Percentiles rank a stretch among this genome's conserved stretches.
Conservation (phyloP, 2,797 vertebrate genomes). For the Sebastes iracundus region DNA sequence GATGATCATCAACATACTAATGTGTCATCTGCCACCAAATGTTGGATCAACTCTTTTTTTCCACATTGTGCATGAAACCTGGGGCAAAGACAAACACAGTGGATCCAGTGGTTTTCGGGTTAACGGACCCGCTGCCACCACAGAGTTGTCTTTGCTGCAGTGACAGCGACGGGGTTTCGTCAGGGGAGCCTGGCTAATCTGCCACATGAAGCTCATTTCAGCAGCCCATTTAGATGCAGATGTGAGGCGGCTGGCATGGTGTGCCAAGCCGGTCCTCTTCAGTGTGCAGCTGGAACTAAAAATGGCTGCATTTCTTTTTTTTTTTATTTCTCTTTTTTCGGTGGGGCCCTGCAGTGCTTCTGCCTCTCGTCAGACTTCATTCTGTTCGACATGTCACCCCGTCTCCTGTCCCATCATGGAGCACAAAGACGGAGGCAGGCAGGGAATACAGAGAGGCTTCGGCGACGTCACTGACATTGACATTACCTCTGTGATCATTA, state of each 20-base stretch:
- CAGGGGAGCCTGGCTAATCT: constrained; percentile 47
- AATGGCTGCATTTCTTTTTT: constrained; percentile 12
- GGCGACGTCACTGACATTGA: constrained; percentile 69
- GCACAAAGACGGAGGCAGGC: constrained; percentile 35
- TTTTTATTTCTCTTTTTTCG: not conserved
- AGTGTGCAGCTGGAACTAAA: constrained; percentile 34
- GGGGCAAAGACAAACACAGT: constrained; percentile 5
- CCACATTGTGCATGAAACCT: not conserved
- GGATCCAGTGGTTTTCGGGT: constrained; percentile 17
- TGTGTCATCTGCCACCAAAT: constrained; percentile 28
- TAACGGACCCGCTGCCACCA: constrained; percentile 17
- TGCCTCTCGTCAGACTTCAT: constrained; percentile 49
- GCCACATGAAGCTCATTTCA: constrained; percentile 55
- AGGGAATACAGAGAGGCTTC: constrained; percentile 64
- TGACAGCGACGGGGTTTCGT: constrained; percentile 23
- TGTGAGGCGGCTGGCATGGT: constrained; percentile 51
- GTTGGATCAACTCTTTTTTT: constrained; percentile 17
- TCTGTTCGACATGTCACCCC: constrained; percentile 44
- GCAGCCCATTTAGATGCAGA: constrained; percentile 74
- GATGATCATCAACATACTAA: not conserved
- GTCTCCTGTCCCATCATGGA: constrained; percentile 19
- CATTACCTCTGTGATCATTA: constrained; percentile 82
- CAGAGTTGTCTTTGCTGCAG: constrained; percentile 39
- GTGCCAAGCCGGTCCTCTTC: constrained; percentile 23
- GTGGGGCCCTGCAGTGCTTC: constrained; percentile 28